phyloP scores from a whole-genome alignment of 2,797 vertebrate genomes.

The Thaleichthys pacificus region DNA sequence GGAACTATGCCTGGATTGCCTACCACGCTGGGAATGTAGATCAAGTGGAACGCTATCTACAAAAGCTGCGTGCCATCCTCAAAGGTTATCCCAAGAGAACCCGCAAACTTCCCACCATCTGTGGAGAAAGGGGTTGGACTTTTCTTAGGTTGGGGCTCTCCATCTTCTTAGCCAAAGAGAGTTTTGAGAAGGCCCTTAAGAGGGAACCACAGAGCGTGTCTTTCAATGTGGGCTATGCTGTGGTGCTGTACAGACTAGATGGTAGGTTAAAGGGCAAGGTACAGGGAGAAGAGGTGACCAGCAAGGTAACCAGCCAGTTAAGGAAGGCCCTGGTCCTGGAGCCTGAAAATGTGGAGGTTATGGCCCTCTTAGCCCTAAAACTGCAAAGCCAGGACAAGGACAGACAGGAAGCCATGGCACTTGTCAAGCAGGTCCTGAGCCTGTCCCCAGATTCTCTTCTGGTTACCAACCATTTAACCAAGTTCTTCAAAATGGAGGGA shows the following conservation, averaged over 20 bases:
- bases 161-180: constrained; percentile 48
- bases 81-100: constrained; percentile 39
- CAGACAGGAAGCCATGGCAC: constrained; percentile 24
- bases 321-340: constrained; percentile 49
- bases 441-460: constrained; percentile 43
- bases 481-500: constrained; percentile 49
- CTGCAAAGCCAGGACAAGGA: constrained; percentile 33
- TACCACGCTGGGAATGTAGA: constrained; percentile 47
- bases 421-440: constrained; percentile 51
- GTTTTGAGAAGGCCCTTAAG: constrained; percentile 60
- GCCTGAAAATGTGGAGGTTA: constrained; percentile 50
- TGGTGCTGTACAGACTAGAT: constrained; percentile 45
- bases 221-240: constrained; percentile 56
- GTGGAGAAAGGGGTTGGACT: constrained; percentile 63
- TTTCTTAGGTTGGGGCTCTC: constrained; percentile 45
- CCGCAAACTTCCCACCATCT: constrained; percentile 47
- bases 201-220: constrained; percentile 44
- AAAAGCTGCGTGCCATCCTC: constrained; percentile 47
- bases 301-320: constrained; percentile 19
- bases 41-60: constrained; percentile 40
- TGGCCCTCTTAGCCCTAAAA: constrained; percentile 59
- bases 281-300: not conserved
- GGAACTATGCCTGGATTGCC: constrained; percentile 68
- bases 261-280: not conserved
- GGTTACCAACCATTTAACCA: constrained; percentile 45